Conservation (phyloP, 2,113 vertebrate species). For the Corythoichthys haematopterus region DNA sequence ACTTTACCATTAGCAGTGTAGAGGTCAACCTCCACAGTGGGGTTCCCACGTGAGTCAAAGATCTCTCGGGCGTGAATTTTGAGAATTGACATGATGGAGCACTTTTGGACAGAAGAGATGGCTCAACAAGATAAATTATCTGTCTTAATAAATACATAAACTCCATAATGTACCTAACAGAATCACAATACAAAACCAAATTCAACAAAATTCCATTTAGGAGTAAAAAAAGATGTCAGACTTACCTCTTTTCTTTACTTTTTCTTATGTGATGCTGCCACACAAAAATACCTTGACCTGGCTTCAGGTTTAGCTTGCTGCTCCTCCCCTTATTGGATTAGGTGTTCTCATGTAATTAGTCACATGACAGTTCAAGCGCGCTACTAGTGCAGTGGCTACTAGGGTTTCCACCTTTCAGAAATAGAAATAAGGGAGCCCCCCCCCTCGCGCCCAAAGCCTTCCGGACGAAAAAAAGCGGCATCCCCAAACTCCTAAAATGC, state of each 20-base stretch:
- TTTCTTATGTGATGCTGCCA: conserved; percentile 20
- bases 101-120: conserved; percentile 53
- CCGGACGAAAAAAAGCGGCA: too few species aligned
- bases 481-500: too few species aligned
- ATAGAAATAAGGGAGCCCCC: too few species aligned
- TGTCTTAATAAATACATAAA: neutral
- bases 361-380: conserved; percentile 29
- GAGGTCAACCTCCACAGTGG: conserved; percentile 94
- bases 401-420: too few species aligned
- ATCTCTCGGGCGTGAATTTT: conserved; percentile 88
- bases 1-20: conserved; percentile 82
- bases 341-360: conserved; percentile 53
- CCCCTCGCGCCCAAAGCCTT: too few species aligned
- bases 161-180: neutral
- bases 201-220: neutral
- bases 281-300: conserved; percentile 56
- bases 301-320: conserved; percentile 42
- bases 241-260: conserved; percentile 14
- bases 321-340: conserved; percentile 60
- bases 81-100: conserved; percentile 84
- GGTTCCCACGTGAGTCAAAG: conserved; percentile 96
- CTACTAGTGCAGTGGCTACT: conserved; percentile 1
- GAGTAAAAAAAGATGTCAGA: neutral
- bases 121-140: neutral
- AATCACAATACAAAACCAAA: neutral